Evolutionary conservation across 1,140 invertebrate species (phyloP).

Genomic region (Bombyx mandarina): DNA sequence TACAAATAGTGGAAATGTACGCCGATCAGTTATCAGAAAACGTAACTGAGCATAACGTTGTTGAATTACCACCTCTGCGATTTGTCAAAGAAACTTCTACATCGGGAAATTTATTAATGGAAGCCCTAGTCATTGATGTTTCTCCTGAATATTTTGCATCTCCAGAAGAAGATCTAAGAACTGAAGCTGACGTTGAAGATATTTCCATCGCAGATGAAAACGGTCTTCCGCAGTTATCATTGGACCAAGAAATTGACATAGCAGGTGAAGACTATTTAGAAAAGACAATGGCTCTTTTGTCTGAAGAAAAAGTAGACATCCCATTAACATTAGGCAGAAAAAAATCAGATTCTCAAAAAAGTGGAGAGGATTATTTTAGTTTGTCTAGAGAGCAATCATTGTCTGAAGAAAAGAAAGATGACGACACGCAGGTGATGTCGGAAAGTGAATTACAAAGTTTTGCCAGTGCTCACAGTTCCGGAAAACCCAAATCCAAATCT

Average conservation of each 20-base stretch:
- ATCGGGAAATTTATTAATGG: constrained; percentile 88
- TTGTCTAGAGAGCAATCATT: constrained; percentile 63
- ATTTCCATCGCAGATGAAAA: constrained; percentile 82
- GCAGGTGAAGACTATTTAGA: constrained; percentile 54
- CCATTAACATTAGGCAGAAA: constrained; percentile 62
- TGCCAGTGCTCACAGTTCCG: constrained; percentile 74
- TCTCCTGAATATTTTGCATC: constrained; percentile 84
- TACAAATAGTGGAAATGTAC: constrained; percentile 94
- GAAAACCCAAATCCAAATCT: constrained; percentile 51
- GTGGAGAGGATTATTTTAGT: constrained; percentile 72
- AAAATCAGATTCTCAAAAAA: constrained; percentile 72
- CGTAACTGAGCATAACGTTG: constrained; percentile 88
- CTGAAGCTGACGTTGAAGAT: constrained; percentile 89
- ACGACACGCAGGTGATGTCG: constrained; percentile 62
- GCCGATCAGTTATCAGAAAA: constrained; percentile 92
- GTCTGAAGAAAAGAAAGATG: constrained; percentile 59
- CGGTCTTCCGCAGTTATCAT: constrained; percentile 51
- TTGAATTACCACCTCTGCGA: constrained; percentile 89
- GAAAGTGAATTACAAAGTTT: constrained; percentile 74
- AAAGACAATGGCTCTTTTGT: constrained; percentile 47
- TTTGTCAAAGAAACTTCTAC: constrained; percentile 91
- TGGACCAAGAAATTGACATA: constrained; percentile 47
- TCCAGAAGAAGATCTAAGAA: constrained; percentile 84
- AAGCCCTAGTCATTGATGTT: constrained; percentile 93
- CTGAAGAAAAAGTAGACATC: constrained; percentile 46